Evolutionary conservation across 30 jellyfish, hydroid and myxozoan species (phyloP).

Genomic region (Sanderia malayensis): DNA sequence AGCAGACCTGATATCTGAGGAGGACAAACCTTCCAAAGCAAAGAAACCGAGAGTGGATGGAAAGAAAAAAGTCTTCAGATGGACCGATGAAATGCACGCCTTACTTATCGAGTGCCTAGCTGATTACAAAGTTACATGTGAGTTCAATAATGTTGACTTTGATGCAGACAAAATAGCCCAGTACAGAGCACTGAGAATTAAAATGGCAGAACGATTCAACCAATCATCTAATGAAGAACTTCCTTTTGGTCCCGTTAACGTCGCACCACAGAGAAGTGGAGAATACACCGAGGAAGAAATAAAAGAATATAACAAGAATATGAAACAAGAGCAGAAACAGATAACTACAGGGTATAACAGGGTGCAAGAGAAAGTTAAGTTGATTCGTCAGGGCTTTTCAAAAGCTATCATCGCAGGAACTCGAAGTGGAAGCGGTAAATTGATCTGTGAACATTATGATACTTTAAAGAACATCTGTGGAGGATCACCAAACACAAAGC

Average conservation of each 20-base stretch:
- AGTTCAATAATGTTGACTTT: not conserved
- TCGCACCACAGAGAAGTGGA: constrained; percentile 13
- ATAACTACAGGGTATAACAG: constrained; percentile 42
- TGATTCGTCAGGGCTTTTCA: constrained; percentile 44
- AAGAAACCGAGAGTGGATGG: not conserved
- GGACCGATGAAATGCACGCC: not conserved
- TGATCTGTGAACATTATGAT: constrained; percentile 45
- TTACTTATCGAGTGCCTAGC: not conserved
- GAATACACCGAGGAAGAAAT: constrained; percentile 8
- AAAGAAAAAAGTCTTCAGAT: not conserved
- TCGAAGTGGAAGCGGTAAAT: constrained; percentile 52
- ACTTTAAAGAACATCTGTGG: constrained; percentile 39
- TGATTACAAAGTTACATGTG: not conserved
- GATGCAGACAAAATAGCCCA: not conserved
- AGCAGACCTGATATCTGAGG: too few relatives aligned
- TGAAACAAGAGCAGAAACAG: constrained; percentile 7
- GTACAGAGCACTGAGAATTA: not conserved
- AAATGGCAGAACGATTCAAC: not conserved
- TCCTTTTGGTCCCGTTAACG: not conserved
- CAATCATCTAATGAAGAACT: not conserved
- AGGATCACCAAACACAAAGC: constrained; percentile 44
- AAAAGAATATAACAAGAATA: not conserved
- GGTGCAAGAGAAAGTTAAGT: constrained; percentile 59
- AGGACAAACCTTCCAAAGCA: too few relatives aligned
- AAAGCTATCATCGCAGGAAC: constrained; percentile 62